These are phyloP conservation scores for Etheostoma perlongum DNA, from an alignment of 2,797 vertebrate species.

Conservation along the genomic window DNA sequence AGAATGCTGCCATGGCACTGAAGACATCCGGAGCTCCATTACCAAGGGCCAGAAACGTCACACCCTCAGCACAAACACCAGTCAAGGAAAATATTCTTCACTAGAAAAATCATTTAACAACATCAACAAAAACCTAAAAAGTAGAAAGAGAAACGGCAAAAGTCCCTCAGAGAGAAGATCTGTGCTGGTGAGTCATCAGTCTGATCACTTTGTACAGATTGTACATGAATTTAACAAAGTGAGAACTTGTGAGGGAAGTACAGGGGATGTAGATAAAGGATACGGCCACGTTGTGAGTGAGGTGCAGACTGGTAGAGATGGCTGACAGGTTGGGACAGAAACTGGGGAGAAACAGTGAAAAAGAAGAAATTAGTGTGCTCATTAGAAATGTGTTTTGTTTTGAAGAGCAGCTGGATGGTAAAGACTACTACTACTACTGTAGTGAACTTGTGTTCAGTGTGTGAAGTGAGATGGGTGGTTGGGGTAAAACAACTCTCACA, in stretches of 20 bases:
- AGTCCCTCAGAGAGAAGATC: neutral
- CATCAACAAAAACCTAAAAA: neutral
- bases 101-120: neutral
- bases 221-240: neutral
- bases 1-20: constrained; percentile 95
- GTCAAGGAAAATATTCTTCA: constrained; percentile 83
- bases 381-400: constrained; percentile 1
- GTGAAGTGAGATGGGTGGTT: neutral
- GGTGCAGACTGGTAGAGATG: constrained; percentile 90
- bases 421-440: neutral
- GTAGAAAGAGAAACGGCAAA: neutral
- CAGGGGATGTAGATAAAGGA: constrained; percentile 83
- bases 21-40: constrained; percentile 98
- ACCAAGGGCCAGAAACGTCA: constrained; percentile 96
- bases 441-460: neutral
- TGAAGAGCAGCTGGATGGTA: constrained; percentile 5
- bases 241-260: neutral
- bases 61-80: constrained; percentile 85
- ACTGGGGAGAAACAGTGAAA: constrained; percentile 74
- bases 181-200: neutral
- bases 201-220: neutral
- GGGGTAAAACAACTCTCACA: constrained; percentile 28
- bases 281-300: constrained; percentile 98
- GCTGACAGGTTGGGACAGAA: constrained; percentile 98
- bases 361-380: neutral